Conservation (phyloP, 2,113 vertebrate species). For the Sebastes fasciatus region DNA sequence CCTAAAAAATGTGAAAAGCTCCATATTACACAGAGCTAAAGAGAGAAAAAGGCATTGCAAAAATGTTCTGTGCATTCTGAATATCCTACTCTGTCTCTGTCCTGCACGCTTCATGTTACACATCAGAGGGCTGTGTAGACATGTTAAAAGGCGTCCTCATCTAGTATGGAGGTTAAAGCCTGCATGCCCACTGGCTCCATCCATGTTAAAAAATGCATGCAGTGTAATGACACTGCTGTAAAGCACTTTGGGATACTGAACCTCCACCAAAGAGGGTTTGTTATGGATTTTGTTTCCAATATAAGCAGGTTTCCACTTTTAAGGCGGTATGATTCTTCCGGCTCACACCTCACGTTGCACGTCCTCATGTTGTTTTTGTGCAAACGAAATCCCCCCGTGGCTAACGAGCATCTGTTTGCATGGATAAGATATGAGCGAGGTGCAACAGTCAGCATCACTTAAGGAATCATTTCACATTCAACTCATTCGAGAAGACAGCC, state of each 20-base stretch:
- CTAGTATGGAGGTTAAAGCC: constrained; percentile 11
- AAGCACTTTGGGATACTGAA: constrained; percentile 9
- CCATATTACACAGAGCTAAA: constrained; percentile 13
- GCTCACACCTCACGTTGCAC: constrained; percentile 23
- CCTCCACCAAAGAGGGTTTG: background rate
- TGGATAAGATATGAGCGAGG: constrained; percentile 65
- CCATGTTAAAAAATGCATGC: constrained; percentile 18
- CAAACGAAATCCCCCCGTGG: constrained; percentile 37
- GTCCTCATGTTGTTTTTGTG: constrained; percentile 55
- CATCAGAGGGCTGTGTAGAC: constrained; percentile 12
- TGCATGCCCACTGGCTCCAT: background rate
- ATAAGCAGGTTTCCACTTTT: background rate
- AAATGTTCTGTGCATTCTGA: constrained; percentile 19
- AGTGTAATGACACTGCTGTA: background rate
- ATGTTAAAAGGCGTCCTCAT: constrained; percentile 23
- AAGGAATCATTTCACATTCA: constrained; percentile 55
- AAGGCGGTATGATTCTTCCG: background rate
- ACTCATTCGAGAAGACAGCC: constrained; percentile 61
- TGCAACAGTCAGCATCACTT: constrained; percentile 55
- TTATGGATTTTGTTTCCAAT: background rate
- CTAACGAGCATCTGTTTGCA: constrained; percentile 68
- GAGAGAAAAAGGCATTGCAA: constrained; percentile 8
- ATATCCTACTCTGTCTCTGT: constrained; percentile 13
- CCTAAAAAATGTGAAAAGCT: constrained; percentile 30
- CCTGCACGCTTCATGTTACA: constrained; percentile 29